Percentiles rank a stretch among this genome's conserved stretches.
These are phyloP conservation scores for Rhinolophus ferrumequinum DNA, from an alignment of 2,113 vertebrate species.

Conservation along the genomic window DNA sequence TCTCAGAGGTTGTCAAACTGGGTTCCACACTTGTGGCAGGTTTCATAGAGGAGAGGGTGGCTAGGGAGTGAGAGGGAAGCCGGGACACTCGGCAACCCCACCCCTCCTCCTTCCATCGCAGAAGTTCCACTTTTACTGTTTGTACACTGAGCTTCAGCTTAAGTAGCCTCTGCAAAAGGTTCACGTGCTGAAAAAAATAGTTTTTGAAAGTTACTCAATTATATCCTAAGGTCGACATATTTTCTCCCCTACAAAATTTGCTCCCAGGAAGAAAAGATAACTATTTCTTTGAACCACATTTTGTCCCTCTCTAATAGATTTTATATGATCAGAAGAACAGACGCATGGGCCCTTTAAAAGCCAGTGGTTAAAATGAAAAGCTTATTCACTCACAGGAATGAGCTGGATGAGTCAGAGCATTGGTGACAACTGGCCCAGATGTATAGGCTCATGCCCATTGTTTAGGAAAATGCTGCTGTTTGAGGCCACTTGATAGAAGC, in stretches of 20 bases:
- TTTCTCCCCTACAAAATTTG: constrained; percentile 68
- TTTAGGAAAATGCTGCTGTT: neutral
- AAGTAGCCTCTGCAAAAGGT: neutral
- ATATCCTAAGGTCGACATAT: constrained; percentile 9
- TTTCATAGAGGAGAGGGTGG: neutral
- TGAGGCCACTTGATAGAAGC: neutral
- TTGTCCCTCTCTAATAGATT: neutral
- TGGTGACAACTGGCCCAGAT: constrained; percentile 1
- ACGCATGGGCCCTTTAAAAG: constrained; percentile 12
- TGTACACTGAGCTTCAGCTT: neutral
- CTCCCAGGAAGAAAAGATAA: constrained; percentile 34
- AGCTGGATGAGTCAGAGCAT: constrained; percentile 14
- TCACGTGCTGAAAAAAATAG: neutral
- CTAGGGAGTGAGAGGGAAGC: neutral
- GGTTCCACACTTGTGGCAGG: neutral
- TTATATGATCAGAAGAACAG: constrained; percentile 1
- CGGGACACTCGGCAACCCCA: fast-evolving
- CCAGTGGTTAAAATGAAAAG: constrained; percentile 43
- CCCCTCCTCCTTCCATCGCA: neutral
- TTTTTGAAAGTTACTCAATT: constrained; percentile 50
- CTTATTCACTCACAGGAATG: constrained; percentile 10
- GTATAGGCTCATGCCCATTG: neutral
- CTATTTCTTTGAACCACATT: constrained; percentile 36
- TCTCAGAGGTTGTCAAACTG: neutral
- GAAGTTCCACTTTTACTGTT: neutral